Evolutionary conservation across 1,140 invertebrate genomes (phyloP).

Genomic region (Diorhabda sublineata): DNA sequence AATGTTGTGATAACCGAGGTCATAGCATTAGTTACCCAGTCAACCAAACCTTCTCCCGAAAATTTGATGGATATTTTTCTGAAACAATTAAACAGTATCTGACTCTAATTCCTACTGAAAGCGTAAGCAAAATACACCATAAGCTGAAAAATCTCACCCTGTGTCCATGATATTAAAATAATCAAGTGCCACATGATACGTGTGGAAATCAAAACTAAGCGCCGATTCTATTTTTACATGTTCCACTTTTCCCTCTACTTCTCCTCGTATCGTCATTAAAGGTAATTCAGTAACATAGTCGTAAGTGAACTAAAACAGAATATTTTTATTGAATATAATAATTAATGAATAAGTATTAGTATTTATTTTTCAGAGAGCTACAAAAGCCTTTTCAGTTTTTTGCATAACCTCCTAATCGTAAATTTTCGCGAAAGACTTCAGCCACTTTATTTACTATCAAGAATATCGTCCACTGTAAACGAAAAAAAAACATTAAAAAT

Average conservation of each 20-base stretch:
- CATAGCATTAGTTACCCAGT: conserved; percentile 50
- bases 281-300: conserved; percentile 23
- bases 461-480: too few species aligned
- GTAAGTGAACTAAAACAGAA: conserved; percentile 25
- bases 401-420: too few species aligned
- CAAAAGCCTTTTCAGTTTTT: too few species aligned
- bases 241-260: conserved; percentile 23
- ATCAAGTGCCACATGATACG: conserved; percentile 18
- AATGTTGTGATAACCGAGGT: conserved; percentile 45
- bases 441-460: too few species aligned
- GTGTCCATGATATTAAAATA: conserved; percentile 25
- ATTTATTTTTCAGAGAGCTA: too few species aligned
- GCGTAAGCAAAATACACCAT: background rate
- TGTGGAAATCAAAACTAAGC: conserved; percentile 24
- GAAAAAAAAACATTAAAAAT: too few species aligned
- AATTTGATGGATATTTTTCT: conserved; percentile 44
- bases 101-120: background rate
- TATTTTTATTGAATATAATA: too few species aligned
- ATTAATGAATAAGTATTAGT: too few species aligned
- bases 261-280: conserved; percentile 21
- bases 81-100: conserved; percentile 14
- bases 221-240: conserved; percentile 28
- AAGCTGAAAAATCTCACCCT: conserved; percentile 22
- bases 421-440: too few species aligned
- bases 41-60: conserved; percentile 48